Evolutionary conservation across 2,113 vertebrate species (phyloP).

Genomic region (Neolamprologus longior): DNA sequence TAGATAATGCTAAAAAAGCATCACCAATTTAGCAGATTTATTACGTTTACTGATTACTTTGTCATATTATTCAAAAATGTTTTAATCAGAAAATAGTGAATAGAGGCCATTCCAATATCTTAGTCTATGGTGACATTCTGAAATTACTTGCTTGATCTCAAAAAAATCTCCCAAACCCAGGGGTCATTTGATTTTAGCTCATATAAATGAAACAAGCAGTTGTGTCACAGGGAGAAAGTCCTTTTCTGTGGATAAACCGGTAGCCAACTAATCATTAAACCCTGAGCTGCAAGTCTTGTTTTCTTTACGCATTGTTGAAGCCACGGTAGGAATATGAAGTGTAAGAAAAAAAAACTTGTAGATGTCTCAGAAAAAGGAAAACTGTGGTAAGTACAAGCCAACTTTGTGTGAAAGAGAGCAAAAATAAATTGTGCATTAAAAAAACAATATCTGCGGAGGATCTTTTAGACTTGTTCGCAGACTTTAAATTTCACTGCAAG

Average conservation of each 20-base stretch:
- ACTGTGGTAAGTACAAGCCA: neutral
- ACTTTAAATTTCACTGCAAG: slow-evolving; percentile 11
- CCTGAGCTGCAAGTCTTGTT: neutral
- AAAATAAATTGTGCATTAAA: neutral
- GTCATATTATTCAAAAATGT: neutral
- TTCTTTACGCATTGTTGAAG: neutral
- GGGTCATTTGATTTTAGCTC: neutral
- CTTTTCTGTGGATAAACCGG: neutral
- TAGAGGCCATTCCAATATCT: neutral
- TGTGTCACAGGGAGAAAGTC: neutral
- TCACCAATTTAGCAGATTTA: neutral
- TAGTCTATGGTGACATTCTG: neutral
- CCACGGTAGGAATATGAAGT: neutral
- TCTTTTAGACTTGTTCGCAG: neutral
- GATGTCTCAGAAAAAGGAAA: neutral
- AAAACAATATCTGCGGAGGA: neutral
- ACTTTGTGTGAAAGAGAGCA: neutral
- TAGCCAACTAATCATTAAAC: neutral
- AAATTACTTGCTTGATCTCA: neutral
- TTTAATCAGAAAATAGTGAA: neutral
- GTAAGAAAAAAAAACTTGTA: neutral
- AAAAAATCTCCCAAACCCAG: neutral
- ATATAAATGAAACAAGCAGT: neutral
- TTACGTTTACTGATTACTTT: neutral
- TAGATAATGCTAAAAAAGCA: neutral